Evolutionary conservation across 2,888 invertebrate genomes (phyloP), one percentile per base, ranked within the genome.

Genomic region (Phaedon cochleariae): DNA sequence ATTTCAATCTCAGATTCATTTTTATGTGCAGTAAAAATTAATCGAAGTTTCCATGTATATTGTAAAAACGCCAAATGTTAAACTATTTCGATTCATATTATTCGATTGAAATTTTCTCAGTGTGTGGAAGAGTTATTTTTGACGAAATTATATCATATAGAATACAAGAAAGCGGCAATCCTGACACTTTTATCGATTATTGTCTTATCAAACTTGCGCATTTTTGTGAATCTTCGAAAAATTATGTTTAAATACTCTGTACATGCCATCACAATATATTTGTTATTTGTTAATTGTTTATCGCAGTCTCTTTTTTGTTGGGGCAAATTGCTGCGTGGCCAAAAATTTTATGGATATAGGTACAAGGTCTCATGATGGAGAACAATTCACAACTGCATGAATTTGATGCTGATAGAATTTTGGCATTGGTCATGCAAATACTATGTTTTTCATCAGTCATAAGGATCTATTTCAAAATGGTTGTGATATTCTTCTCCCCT

Each of bases 251-350:
- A 64, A 64, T 55, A 62, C 59, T 62, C 63, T 29, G 37, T 63
- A 73, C 69, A 77, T 73, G 79, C 79, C 81, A 81, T 82, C 82
- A 81, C 81, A 82, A 83, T 83, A 83, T 76, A 81, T 83, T 83
- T 81, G 82, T 79, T 78, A 73, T 81, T 81, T 83, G 82, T 82
- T 82, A 83, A 82, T 82, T 82, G 83, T 84, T 82, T 82, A 84
- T 84, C 83, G 84, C 84, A 84, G 84, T 84, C 84, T 84, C 84
- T 84, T 84, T 82, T 77, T 76, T 75, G 76, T 76, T 74, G 73
- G 73, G 78, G 77, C 78, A 73, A 72, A 74, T 73, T 74, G 65
- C 77, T 77, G 78, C 79, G 75, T 75, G 77, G 77, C 73, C 72
- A 65, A 67, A 57, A 67, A 67, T 29, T 53, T n/a, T n/a, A n/a